Evolutionary conservation across 2,113 vertebrate species (phyloP), one percentile per base, ranked within the genome.

Genomic region (Nibea albiflora): DNA sequence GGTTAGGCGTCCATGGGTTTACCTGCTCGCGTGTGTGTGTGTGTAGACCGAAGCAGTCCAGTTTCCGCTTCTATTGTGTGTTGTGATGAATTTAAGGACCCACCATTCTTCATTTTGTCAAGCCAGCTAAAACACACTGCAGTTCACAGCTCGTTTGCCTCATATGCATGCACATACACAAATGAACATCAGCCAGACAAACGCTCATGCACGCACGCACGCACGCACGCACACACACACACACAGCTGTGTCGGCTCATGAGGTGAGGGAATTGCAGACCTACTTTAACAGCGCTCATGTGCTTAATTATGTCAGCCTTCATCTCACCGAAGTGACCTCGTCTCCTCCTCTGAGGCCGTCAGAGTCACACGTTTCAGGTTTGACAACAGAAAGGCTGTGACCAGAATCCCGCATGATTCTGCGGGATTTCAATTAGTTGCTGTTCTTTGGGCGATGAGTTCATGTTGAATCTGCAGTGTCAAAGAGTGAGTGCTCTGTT

Each of bases 101-200:
- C 60, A 66, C 86, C 82, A 90, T 93, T 87, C 88, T 90, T 90
- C 82, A 90, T 93, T 87, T 92, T 94, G 93, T 94, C 90, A 88
- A 78, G 85, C 60, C 4, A 67, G 78, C 75, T 64, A 53, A 79
- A 84, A 87, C 82, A 88, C 74, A 60, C 73, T 62, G 35, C 56
- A 58, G 50, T 78, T 80, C 61, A 70, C 79, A 70, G 82, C 62
- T 89, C n/a, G 72, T 71, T 89, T 58, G 3, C 46, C 67, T 66
- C 26, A 44, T 84, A 73, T 31, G 56, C 75, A 88, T 52, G 61
- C 65, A 72, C 22, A 15, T 46, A 64, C 65, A 82, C 68, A 87
- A 85, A 83, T 69, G 65, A 70, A 62, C 79, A 80, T 46, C 61
- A 80, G 28, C 20, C 26, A 26, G 6, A 49, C 81, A 56, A 26